Base-by-base conservation (phyloP, 2,113 vertebrate species). In the Numenius arquata region DNA sequence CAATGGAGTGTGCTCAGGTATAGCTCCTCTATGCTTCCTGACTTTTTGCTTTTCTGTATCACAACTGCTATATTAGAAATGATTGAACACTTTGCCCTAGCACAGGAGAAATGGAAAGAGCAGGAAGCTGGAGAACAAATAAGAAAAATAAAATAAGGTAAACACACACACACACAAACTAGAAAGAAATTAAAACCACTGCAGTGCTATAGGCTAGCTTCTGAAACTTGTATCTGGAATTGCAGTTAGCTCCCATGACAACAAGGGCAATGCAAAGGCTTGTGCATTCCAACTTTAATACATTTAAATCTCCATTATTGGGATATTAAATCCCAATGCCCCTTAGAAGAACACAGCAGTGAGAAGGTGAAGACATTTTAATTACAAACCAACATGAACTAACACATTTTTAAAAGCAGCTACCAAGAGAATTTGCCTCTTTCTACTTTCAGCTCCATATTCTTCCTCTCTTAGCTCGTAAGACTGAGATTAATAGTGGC, bases 241-340 rank as follows among this genome's bases (percentile, higher is more conserved):
- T 70, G 38, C 38, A 71, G 38, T 68, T 19, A 41, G 23, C 88
- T 93, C 59, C 67, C 76, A 67, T 73, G 85, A 85, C 50, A 85
- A 88, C 26, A 91, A 85, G 32, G 58, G 41, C 41, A 93, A 38
- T 79, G 58, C 73, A 93, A 79, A 84, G 11, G 7, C 20, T 94
- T 77, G 27, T 56, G 38, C 36, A 73, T 91, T 94, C 65, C 48
- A 52, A 41, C 27, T 86, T 86, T 67, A 79, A 93, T 93, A 43
- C 52, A 78, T 83, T 94, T 45, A 92, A 92, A 90, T 88, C 95
- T 88, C 59, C 40, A 53, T 89, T 80, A 75, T 1, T 90, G 27
- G 67, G 47, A 80, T 40, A 81, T 75, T 83, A 96, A 93, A 84
- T 81, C 34, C 34, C 36, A 63, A 10, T 68, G 27, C 17, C 56